These are phyloP conservation scores for Noctua janthe DNA, from an alignment of 2,888 invertebrate genomes.

Conservation along the genomic window DNA sequence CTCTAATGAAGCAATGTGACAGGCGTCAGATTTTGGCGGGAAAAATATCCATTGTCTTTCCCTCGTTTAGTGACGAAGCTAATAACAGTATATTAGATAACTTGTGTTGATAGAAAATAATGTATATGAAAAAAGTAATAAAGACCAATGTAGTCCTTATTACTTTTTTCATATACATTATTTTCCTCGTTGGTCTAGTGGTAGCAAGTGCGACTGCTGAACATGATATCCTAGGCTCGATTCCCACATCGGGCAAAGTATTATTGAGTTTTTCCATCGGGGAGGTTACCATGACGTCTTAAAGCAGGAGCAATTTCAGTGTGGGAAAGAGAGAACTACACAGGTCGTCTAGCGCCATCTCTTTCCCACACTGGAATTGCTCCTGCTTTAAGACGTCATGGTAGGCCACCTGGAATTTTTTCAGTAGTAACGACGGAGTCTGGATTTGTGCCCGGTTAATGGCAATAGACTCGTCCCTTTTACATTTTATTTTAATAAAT, in stretches of 20 bases:
- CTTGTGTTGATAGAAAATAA: constrained; percentile 56
- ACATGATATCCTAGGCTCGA: not conserved
- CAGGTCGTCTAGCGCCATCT: too few species aligned
- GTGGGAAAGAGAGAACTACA: too few species aligned
- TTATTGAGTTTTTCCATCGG: not conserved
- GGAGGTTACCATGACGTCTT: too few species aligned
- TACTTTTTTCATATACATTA: constrained; percentile 59
- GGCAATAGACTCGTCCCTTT: not conserved
- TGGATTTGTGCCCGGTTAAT: not conserved
- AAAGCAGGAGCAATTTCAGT: too few species aligned
- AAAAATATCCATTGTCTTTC: constrained; percentile 68
- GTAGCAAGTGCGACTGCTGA: not conserved
- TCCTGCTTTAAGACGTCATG: too few species aligned
- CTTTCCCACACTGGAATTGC: too few species aligned
- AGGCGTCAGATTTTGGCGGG: constrained; percentile 71
- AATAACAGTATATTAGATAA: constrained; percentile 71
- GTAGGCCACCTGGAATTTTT: not conserved
- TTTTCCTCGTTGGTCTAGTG: not conserved
- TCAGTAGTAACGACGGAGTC: not conserved
- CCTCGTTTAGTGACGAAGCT: constrained; percentile 71
- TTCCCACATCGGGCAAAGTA: not conserved
- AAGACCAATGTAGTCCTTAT: constrained; percentile 39
- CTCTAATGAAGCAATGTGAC: constrained; percentile 75
- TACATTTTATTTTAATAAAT: too few species aligned
- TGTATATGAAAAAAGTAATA: too few species aligned